Conservation (phyloP, 1,140 invertebrate genomes). For the Pseudomyrmex concolor region DNA sequence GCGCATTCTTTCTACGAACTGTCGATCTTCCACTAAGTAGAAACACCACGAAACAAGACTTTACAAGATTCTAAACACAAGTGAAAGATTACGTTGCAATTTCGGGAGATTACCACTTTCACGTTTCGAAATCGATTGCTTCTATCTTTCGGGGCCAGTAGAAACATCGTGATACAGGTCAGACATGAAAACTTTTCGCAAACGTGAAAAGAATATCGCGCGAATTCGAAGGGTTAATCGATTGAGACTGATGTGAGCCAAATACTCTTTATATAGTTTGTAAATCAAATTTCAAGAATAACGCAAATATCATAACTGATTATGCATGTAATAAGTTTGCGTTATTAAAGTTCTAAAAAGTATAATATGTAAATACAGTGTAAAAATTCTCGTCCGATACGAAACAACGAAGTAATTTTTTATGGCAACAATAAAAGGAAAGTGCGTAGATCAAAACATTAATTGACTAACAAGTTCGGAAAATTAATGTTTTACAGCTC, state of each 20-base stretch:
- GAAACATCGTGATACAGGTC: neutral
- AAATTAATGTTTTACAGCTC: neutral
- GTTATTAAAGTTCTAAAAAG: no score
- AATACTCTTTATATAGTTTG: neutral
- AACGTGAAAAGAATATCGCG: neutral
- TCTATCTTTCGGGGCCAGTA: neutral
- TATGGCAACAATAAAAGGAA: neutral
- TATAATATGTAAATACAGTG: no score
- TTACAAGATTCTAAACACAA: conserved; percentile 14
- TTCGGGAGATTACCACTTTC: conserved; percentile 23
- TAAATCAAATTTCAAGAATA: neutral
- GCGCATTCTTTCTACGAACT: neutral
- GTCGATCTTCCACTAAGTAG: conserved; percentile 26
- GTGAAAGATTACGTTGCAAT: conserved; percentile 25
- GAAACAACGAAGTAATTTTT: neutral
- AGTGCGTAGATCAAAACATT: neutral
- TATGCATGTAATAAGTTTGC: neutral
- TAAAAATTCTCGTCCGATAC: no score
- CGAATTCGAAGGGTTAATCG: neutral
- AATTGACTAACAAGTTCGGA: neutral
- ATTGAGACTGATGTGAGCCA: neutral
- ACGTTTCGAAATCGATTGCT: no score
- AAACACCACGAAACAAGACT: conserved; percentile 35
- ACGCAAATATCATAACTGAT: neutral
- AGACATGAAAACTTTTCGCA: neutral